Base-by-base conservation (phyloP, 2,113 vertebrate genomes). In the Gasterosteus aculeatus region DNA sequence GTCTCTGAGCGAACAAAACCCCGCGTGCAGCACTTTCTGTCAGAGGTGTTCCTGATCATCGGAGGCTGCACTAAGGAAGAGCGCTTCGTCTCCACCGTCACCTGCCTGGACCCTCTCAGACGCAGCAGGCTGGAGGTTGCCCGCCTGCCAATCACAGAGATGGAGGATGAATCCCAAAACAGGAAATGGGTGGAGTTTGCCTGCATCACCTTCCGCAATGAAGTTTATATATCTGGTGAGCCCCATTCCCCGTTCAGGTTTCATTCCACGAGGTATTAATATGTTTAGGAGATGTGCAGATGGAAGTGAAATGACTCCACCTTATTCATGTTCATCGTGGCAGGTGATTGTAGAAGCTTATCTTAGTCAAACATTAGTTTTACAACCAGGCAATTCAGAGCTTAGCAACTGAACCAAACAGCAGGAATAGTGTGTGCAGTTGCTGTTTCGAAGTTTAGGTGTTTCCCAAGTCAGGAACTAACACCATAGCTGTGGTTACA, bases 161-260 rank as follows among this genome's bases (percentile, higher is more conserved):
- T 95, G 73, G 96, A 97, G 81, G 85, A 92, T 0, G 96, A 99
- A 81, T 94, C 91, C 19, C 96, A 98, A 69, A 97, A 93, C 83
- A 96, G 93, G 87, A 99, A 98, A 91, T 99, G 97, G 98, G 97
- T 99, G 93, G 98, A 99, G 86, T 99, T 99, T 90, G 95, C 98
- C 12, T 99, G 97, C 42, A 91, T 96, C 85, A 98, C 97, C 0
- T 95, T 98, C 79, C 96, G 96, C 87, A 99, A 99, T 77, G 98
- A 99, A 92, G 95, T 99, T 62, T 99, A 97, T 91, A 96, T 99
- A 86, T 98, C 97, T n/a, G 98, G 98, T 98, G 76, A 90, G 87
- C 44, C 22, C 22, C 9, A 54, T n/a, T 0, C 33, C 10, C 0
- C 38, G 11, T 60, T 77, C 4, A 33, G 8, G 2, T 35, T 9